Conservation (phyloP, 2,797 vertebrate species). For the Cetoscarus ocellatus region DNA sequence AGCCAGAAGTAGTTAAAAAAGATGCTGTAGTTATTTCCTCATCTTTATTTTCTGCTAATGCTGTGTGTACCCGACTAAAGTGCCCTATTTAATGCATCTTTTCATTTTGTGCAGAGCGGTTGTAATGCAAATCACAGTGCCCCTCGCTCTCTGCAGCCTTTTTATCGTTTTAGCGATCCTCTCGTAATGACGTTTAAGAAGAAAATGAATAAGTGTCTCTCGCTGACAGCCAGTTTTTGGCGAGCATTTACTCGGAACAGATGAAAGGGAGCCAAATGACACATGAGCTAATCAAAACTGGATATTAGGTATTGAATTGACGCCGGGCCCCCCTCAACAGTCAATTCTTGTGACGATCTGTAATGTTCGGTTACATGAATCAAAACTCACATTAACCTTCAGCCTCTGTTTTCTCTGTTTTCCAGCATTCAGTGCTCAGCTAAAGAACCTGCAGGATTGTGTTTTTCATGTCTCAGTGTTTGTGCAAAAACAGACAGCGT, state of each 20-base stretch:
- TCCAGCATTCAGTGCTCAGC: constrained; percentile 30
- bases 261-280: constrained; percentile 75
- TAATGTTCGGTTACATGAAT: constrained; percentile 58
- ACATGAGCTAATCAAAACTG: constrained; percentile 76
- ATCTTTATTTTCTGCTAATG: constrained; percentile 58
- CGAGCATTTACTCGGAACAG: constrained; percentile 63
- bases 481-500: constrained; percentile 68
- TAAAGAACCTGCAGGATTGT: constrained; percentile 48
- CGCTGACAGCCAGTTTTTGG: constrained; percentile 69
- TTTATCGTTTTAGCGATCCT: constrained; percentile 77
- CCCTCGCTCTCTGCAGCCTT: constrained; percentile 54
- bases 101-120: constrained; percentile 67
- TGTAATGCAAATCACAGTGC: constrained; percentile 79
- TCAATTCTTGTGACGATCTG: constrained; percentile 54
- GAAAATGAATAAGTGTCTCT: constrained; percentile 76
- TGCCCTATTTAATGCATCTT: constrained; percentile 64
- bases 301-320: constrained; percentile 74
- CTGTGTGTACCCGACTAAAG: constrained; percentile 36
- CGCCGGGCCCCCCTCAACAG: constrained; percentile 44
- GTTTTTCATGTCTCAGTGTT: constrained; percentile 66
- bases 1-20: constrained; percentile 64
- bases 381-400: constrained; percentile 60
- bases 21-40: constrained; percentile 57
- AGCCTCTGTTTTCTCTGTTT: constrained; percentile 34
- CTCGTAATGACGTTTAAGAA: constrained; percentile 74